Conservation (phyloP, 1,140 invertebrate species). For the Drosophila neocordata region DNA sequence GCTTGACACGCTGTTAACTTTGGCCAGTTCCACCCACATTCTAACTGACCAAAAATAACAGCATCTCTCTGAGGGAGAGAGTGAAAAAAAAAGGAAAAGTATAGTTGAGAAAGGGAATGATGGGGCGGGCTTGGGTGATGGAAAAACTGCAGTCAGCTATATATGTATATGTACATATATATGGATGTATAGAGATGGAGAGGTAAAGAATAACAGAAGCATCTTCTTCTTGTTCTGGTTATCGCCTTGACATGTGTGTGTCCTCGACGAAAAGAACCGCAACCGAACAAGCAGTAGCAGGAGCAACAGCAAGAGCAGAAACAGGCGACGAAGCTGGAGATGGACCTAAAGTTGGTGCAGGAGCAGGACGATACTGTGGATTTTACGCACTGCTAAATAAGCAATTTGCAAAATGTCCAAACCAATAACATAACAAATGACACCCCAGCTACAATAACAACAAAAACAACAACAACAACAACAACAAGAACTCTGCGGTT, state of each 20-base stretch:
- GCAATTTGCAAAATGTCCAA: conserved; percentile 82
- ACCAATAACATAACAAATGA: conserved; percentile 81
- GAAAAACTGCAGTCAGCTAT: neutral
- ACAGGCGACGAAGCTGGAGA: neutral
- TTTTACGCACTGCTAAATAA: conserved; percentile 81
- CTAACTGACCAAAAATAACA: conserved; percentile 26
- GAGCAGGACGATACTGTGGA: conserved; percentile 44
- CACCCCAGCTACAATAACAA: conserved; percentile 45
- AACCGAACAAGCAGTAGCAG: conserved; percentile 8
- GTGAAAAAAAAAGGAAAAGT: neutral
- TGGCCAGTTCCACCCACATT: conserved; percentile 20
- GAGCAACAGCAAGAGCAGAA: neutral
- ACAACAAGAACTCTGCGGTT: conserved; percentile 49
- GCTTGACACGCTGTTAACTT: conserved; percentile 59
- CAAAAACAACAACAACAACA: conserved; percentile 1
- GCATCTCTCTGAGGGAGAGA: too few relatives aligned
- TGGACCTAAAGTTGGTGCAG: neutral
- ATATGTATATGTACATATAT: neutral
- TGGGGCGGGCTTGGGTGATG: neutral
- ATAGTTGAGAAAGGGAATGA: neutral
- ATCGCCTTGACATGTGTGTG: conserved; percentile 41
- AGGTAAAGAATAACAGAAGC: conserved; percentile 38
- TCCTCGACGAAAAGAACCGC: conserved; percentile 26
- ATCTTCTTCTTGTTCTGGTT: conserved; percentile 15
- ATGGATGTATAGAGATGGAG: too few relatives aligned